Evolutionary conservation across 2,797 vertebrate genomes (phyloP).

Genomic region (Gephyroberyx darwinii): DNA sequence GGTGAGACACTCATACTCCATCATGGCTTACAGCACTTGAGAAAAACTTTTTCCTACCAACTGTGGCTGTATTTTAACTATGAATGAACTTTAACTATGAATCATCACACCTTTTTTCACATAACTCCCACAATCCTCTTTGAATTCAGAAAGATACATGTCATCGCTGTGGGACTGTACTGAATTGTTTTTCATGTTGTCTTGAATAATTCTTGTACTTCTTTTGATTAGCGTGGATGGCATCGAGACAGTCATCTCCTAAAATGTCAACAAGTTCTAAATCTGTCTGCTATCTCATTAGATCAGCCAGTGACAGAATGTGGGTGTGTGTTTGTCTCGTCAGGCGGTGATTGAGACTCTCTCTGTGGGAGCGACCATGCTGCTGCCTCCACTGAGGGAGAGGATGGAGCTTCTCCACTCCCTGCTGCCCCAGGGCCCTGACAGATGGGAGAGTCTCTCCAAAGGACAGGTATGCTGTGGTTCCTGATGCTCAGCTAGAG

Average conservation of each 20-base stretch:
- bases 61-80: too few species aligned
- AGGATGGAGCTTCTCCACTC: constrained; percentile 87
- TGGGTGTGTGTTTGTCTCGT: constrained; percentile 39
- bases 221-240: too few species aligned
- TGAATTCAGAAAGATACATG: too few species aligned
- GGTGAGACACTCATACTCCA: too few species aligned
- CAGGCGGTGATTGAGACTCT: constrained; percentile 86
- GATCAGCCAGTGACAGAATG: not conserved
- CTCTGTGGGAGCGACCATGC: constrained; percentile 85
- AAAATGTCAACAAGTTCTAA: not conserved
- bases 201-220: too few species aligned
- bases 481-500: not conserved
- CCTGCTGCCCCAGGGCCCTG: constrained; percentile 85
- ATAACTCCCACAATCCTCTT: too few species aligned
- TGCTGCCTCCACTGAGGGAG: constrained; percentile 86
- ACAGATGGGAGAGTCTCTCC: constrained; percentile 87
- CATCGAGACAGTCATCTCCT: not conserved
- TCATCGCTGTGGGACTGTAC: too few species aligned
- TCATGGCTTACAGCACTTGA: too few species aligned
- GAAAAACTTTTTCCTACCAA: too few species aligned
- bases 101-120: too few species aligned
- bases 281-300: not conserved
- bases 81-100: too few species aligned
- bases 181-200: not conserved
- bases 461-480: constrained; percentile 83